Percentiles rank a stretch among this genome's conserved stretches.
Evolutionary conservation across 2,888 invertebrate species (phyloP).

Genomic region (Itoplectis maculator): DNA sequence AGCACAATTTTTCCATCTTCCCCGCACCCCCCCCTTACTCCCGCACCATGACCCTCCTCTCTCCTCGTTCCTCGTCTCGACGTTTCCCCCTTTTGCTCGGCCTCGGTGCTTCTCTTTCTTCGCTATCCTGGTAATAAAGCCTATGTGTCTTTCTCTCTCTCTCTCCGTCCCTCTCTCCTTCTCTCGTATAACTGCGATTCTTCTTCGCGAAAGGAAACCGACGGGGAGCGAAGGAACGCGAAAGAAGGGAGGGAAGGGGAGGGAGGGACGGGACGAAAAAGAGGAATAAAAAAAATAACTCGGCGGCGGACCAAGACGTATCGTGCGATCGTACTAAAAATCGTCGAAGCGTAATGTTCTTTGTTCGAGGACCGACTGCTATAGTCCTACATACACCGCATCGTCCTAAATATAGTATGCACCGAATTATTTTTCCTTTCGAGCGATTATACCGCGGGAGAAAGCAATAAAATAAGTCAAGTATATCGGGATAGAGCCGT

Average conservation of each 20-base stretch:
- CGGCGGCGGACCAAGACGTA: conserved; percentile 63
- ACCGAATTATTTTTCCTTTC: conserved; percentile 57
- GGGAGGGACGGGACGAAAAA: conserved; percentile 10
- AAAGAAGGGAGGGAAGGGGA: conserved; percentile 56
- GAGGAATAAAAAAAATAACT: conserved; percentile 47
- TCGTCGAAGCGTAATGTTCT: conserved; percentile 67
- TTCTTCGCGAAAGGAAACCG: conserved; percentile 66
- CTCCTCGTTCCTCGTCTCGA: conserved; percentile 23
- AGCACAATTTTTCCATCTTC: conserved; percentile 70
- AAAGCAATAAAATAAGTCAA: conserved; percentile 24
- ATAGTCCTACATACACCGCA: conserved; percentile 33
- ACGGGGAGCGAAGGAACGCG: conserved; percentile 42
- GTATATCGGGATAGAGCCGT: conserved; percentile 58
- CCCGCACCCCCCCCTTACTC: conserved; percentile 37
- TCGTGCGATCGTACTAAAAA: conserved; percentile 67
- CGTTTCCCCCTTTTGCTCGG: conserved; percentile 32
- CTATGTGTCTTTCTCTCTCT: conserved; percentile 62
- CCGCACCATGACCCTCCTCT: conserved; percentile 18
- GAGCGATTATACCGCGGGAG: conserved; percentile 16
- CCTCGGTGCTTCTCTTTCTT: conserved; percentile 54
- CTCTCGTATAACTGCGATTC: conserved; percentile 69
- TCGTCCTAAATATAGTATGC: conserved; percentile 17
- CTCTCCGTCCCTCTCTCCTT: conserved; percentile 44
- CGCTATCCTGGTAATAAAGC: conserved; percentile 71
- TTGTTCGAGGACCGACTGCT: conserved; percentile 65